A percentile compares a stretch with the other conserved stretches of the same genome.
Evolutionary conservation across 2,888 invertebrate species (phyloP).

Genomic region (Ernsta delagoae): DNA sequence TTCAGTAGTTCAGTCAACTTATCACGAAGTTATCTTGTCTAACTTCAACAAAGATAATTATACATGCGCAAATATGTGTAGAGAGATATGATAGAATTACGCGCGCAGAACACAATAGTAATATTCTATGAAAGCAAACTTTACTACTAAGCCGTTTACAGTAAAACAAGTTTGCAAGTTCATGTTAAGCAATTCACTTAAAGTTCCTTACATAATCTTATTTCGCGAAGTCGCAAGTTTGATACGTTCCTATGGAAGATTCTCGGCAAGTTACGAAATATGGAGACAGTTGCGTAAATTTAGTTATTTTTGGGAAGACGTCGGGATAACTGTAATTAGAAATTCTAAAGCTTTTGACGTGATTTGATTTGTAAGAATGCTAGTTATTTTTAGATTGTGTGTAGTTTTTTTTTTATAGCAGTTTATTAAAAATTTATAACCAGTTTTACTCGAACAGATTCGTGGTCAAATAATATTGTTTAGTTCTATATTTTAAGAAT

Average conservation of each 20-base stretch:
- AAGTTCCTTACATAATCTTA: slow-evolving; percentile 75
- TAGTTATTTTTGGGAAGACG: slow-evolving; percentile 11
- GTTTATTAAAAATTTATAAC: not conserved
- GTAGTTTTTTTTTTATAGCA: not conserved
- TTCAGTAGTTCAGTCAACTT: slow-evolving; percentile 1
- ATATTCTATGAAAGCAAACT: slow-evolving; percentile 66
- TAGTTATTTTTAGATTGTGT: not conserved
- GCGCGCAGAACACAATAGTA: slow-evolving; percentile 44
- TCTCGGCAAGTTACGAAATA: slow-evolving; percentile 8
- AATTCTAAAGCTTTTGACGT: slow-evolving; percentile 6
- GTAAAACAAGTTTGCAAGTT: slow-evolving; percentile 74
- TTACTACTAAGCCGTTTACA: slow-evolving; percentile 67
- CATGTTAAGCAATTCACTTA: slow-evolving; percentile 76
- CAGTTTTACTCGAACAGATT: not conserved
- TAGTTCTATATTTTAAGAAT: no score
- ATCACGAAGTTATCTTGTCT: slow-evolving; percentile 21
- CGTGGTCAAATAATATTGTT: no score
- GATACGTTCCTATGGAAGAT: slow-evolving; percentile 46
- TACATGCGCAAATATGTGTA: slow-evolving; percentile 26
- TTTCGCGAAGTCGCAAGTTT: slow-evolving; percentile 66
- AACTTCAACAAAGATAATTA: slow-evolving; percentile 7
- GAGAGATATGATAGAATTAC: slow-evolving; percentile 39
- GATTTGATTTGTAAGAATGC: not conserved
- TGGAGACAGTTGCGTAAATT: slow-evolving; percentile 9
- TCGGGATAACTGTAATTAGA: slow-evolving; percentile 2